Percentiles rank a stretch among this genome's conserved stretches.
These are phyloP conservation scores for Hartigia nigra DNA, from an alignment of 2,888 invertebrate genomes.

Conservation along the genomic window DNA sequence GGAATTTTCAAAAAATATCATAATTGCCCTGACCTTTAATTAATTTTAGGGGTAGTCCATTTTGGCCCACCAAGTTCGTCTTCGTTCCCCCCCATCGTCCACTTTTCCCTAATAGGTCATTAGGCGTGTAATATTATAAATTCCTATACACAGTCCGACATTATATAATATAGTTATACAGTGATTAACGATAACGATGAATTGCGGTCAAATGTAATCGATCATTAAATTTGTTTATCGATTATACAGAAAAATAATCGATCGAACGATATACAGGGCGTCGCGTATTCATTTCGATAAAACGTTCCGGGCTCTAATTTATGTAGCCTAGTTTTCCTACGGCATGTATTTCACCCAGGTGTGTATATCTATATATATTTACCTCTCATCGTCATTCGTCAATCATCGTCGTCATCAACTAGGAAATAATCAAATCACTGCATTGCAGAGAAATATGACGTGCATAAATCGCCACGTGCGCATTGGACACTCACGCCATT, in stretches of 20 bases:
- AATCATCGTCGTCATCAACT: constrained; percentile 10
- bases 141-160: not conserved
- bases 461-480: not conserved
- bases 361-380: not conserved
- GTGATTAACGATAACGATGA: not conserved
- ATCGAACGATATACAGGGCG: not conserved
- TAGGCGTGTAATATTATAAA: not conserved
- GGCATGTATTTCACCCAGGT: not conserved
- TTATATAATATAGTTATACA: not conserved
- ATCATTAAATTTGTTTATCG: not conserved
- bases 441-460: constrained; percentile 34
- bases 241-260: not conserved
- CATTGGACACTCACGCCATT: constrained; percentile 13
- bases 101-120: not conserved
- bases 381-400: not conserved
- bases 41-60: not conserved
- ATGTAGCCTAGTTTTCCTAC: no score
- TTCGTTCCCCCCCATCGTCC: no score
- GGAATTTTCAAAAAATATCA: not conserved
- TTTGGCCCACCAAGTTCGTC: not conserved
- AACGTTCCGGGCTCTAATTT: not conserved
- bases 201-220: not conserved
- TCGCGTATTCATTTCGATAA: not conserved
- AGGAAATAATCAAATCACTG: constrained; percentile 49
- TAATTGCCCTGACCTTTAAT: not conserved